Evolutionary conservation across 1,140 invertebrate species (phyloP).

Genomic region (Linepithema humile): DNA sequence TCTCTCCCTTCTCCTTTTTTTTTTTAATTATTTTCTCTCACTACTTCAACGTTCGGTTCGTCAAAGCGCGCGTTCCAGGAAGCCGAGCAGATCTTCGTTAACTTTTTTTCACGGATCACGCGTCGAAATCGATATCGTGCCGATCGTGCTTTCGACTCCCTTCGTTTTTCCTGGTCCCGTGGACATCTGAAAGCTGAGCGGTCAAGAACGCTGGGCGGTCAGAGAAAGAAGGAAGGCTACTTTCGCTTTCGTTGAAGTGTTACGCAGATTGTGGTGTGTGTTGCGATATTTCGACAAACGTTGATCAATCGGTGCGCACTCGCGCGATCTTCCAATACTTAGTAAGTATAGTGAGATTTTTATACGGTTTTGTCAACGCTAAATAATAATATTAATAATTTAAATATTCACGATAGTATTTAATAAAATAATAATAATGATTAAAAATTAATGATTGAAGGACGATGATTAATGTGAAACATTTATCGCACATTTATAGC

Average conservation of each 20-base stretch:
- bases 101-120: neutral
- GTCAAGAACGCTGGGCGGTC: neutral
- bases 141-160: neutral
- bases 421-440: neutral
- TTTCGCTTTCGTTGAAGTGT: constrained; percentile 43
- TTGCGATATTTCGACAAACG: constrained; percentile 23
- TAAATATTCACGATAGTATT: neutral
- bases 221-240: constrained; percentile 19
- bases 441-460: neutral
- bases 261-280: constrained; percentile 39
- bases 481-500: too few species aligned
- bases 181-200: neutral
- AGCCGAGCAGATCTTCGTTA: constrained; percentile 8
- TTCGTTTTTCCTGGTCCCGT: neutral
- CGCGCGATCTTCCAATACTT: neutral
- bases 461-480: neutral
- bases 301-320: neutral
- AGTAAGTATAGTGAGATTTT: constrained; percentile 32
- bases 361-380: neutral
- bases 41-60: neutral
- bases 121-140: neutral
- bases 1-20: neutral
- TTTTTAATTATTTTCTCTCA: neutral
- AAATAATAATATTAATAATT: neutral
- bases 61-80: neutral